Evolutionary conservation across 2,888 invertebrate species (phyloP).

Genomic region (Barypeithes pellucidus): DNA sequence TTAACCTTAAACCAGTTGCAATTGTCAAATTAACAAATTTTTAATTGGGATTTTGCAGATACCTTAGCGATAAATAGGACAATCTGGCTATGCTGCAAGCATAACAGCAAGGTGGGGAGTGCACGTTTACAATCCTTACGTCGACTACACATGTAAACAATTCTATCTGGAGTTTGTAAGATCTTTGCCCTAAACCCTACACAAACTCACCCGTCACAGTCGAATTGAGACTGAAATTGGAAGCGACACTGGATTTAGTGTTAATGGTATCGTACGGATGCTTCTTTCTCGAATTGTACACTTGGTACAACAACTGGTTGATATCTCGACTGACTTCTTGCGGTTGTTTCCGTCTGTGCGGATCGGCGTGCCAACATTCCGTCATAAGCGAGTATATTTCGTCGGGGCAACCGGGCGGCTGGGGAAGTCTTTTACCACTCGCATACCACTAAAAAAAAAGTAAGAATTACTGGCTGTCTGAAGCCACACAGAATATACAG

Average conservation of each 20-base stretch:
- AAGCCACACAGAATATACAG: too few relatives aligned
- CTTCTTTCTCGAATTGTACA: slow-evolving; percentile 76
- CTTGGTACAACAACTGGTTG: slow-evolving; percentile 84
- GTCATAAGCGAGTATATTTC: slow-evolving; percentile 85
- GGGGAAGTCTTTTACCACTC: slow-evolving; percentile 79
- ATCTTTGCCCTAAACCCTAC: too few relatives aligned
- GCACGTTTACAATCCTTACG: too few relatives aligned
- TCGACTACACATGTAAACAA: too few relatives aligned
- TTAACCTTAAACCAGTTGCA: too few relatives aligned
- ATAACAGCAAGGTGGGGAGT: too few relatives aligned
- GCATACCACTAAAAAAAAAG: slow-evolving; percentile 74
- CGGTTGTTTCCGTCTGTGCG: slow-evolving; percentile 81
- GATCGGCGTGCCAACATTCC: slow-evolving; percentile 87
- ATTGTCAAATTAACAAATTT: too few relatives aligned
- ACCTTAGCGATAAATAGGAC: too few relatives aligned
- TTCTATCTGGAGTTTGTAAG: too few relatives aligned
- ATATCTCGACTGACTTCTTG: slow-evolving; percentile 91
- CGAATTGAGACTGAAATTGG: slow-evolving; percentile 65
- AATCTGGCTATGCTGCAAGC: too few relatives aligned
- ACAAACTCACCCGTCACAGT: slow-evolving; percentile 61
- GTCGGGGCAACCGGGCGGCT: slow-evolving; percentile 80
- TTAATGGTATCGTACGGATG: slow-evolving; percentile 75
- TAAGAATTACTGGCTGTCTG: too few relatives aligned
- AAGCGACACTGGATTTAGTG: slow-evolving; percentile 58
- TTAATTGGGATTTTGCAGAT: too few relatives aligned